phyloP scores from a whole-genome alignment of 2,113 vertebrate species.

The Carassius auratus region DNA sequence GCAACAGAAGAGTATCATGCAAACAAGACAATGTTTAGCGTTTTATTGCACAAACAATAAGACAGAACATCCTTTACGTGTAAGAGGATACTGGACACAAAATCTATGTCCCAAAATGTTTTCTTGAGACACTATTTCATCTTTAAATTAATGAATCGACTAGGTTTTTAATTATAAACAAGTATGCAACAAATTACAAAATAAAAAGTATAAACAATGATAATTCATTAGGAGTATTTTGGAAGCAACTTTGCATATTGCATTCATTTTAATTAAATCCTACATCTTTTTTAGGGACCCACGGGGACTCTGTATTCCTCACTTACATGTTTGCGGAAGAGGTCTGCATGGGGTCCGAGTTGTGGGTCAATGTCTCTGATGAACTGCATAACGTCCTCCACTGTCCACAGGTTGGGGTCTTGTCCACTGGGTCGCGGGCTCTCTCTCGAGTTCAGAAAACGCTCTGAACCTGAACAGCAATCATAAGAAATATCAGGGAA shows the following conservation, averaged over 20 bases:
- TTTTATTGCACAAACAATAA: background rate
- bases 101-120: background rate
- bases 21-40: background rate
- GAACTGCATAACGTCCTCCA: constrained; percentile 97
- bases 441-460: constrained; percentile 76
- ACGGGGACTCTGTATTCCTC: too few relatives aligned
- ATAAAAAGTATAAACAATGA: background rate
- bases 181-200: background rate
- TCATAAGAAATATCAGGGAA: background rate
- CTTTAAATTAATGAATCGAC: background rate
- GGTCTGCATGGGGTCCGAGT: constrained; percentile 92
- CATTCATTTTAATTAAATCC: background rate
- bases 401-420: constrained; percentile 90
- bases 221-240: background rate
- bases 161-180: too few relatives aligned
- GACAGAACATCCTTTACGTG: background rate
- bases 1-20: constrained; percentile 35
- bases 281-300: too few relatives aligned
- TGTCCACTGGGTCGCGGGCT: constrained; percentile 74
- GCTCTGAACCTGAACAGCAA: constrained; percentile 74
- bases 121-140: background rate
- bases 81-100: background rate
- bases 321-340: constrained; percentile 95
- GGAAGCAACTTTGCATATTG: background rate
- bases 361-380: constrained; percentile 90